Evolutionary conservation across 2,113 vertebrate species (phyloP), one percentile per base, ranked within the genome.

Genomic region (Oenanthe oenanthe): DNA sequence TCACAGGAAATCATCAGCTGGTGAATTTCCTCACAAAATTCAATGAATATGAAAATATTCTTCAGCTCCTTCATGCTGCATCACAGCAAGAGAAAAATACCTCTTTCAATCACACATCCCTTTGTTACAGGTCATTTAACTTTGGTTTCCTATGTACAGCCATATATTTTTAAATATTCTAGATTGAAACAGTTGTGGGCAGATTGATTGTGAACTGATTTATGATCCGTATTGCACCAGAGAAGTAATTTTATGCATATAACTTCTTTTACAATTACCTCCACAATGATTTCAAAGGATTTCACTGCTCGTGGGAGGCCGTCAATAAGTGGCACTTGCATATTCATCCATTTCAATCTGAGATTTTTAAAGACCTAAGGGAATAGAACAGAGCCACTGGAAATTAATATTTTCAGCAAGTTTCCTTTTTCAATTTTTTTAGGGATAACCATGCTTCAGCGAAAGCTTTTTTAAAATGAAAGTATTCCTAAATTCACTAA

Each of bases 191-290:
- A 98, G 98, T 97, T 98, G 89, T 93, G 84, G 95, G 93, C 95
- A 96, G 97, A 99, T 99, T 98, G 98, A 97, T 97, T 97, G 96
- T 98, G 98, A 98, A 96, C 98, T 99, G 98, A 99, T 99, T 99
- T 99, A 99, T 99, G 98, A 98, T 98, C 97, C 96, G 95, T 98
- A 98, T 98, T 98, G 98, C 98, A 97, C 94, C 80, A 97, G 95
- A 98, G 98, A 98, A 99, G 98, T 99, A 98, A 99, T 99, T 98
- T 98, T 99, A 99, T 99, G 98, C 98, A 98, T 99, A 98, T 99
- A 98, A 98, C 98, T 99, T 99, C 99, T 98, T 98, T 98, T 98
- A 98, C 98, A 98, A 98, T 99, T 99, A 99, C 98, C 95, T 95
- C 85, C 85, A 96, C 94, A 95, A 92, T 91, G 88, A 97, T 97